Evolutionary conservation across 2,888 invertebrate genomes (phyloP).

Genomic region (Orgyia antiqua): DNA sequence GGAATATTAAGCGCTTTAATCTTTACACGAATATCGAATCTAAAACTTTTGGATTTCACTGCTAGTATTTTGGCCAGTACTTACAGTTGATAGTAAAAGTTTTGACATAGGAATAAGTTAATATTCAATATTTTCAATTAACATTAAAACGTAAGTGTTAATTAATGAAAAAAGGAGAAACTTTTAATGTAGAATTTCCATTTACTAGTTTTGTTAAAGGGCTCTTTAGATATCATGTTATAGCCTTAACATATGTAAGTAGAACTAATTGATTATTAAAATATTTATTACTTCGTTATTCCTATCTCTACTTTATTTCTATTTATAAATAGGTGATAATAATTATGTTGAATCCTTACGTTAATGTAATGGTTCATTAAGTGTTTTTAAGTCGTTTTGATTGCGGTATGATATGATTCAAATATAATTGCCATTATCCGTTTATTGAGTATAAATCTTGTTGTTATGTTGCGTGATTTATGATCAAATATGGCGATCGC

Average conservation of each 20-base stretch:
- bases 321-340: conserved; percentile 20
- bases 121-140: background rate
- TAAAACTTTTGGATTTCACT: no score
- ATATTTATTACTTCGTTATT: conserved; percentile 18
- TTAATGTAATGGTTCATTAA: conserved; percentile 20
- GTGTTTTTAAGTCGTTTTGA: conserved; percentile 10
- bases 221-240: conserved; percentile 13
- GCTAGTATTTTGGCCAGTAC: no score
- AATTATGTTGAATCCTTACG: no score
- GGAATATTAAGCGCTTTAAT: no score
- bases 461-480: conserved; percentile 56
- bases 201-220: conserved; percentile 11
- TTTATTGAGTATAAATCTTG: conserved; percentile 52
- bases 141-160: conserved; percentile 4
- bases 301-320: no score
- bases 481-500: conserved; percentile 43
- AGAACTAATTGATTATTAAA: conserved; percentile 24
- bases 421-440: conserved; percentile 52
- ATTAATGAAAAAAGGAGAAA: conserved; percentile 4
- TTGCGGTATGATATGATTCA: conserved; percentile 29
- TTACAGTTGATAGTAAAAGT: no score
- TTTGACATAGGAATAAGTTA: no score
- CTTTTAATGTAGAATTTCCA: conserved; percentile 19
- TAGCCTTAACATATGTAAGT: conserved; percentile 17
- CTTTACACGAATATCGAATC: no score